A percentile compares a stretch with the other conserved stretches of the same genome.
Evolutionary conservation across 2,797 vertebrate genomes (phyloP).

Genomic region (Jordanella pulchra): DNA sequence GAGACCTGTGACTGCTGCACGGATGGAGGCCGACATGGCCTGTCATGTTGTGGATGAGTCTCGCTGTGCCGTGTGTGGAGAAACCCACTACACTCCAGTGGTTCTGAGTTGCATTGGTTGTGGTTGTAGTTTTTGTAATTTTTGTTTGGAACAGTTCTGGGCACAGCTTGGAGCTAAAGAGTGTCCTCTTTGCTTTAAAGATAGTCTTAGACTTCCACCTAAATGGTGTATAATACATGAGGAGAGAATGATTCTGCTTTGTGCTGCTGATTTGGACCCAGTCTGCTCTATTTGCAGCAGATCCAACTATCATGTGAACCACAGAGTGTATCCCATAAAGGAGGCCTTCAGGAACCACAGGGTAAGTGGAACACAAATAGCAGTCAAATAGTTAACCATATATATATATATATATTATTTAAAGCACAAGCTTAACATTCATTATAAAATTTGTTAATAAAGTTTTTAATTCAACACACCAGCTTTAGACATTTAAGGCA

Average conservation of each 20-base stretch:
- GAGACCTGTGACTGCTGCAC: constrained; percentile 20
- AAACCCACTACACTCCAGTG: constrained; percentile 43
- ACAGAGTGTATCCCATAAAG: constrained; percentile 52
- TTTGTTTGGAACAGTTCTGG: constrained; percentile 59
- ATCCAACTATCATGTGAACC: constrained; percentile 36
- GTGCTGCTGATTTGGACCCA: constrained; percentile 45
- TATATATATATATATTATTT: neutral
- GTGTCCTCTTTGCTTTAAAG: constrained; percentile 52
- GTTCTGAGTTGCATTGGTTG: constrained; percentile 57
- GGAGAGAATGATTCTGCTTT: constrained; percentile 42
- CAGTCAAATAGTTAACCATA: neutral
- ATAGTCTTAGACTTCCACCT: constrained; percentile 20
- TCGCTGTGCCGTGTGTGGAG: constrained; percentile 43
- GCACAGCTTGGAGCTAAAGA: constrained; percentile 37
- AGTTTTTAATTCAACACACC: neutral
- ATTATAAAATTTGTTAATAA: no score
- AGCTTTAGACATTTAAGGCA: neutral
- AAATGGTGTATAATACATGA: constrained; percentile 46
- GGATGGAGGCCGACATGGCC: constrained; percentile 40
- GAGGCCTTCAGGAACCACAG: constrained; percentile 46
- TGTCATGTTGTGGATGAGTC: constrained; percentile 38
- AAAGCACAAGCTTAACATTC: neutral
- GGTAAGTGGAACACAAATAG: constrained; percentile 41
- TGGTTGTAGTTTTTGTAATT: constrained; percentile 46
- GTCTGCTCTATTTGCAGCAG: constrained; percentile 43